Base-by-base conservation (phyloP, 2,888 invertebrate species). In the Drosophila kambysellisi region DNA sequence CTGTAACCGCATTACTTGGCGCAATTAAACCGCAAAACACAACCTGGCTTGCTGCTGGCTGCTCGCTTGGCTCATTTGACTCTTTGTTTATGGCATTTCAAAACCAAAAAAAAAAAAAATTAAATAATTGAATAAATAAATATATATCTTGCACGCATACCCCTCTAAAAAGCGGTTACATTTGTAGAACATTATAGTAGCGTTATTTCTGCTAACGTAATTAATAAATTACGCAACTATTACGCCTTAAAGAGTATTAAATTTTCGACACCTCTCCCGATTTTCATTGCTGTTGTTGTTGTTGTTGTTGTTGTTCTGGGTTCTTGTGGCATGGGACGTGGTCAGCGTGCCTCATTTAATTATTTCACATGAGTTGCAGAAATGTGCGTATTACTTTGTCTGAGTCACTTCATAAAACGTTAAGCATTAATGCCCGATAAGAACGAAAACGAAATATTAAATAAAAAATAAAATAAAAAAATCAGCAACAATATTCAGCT, bases 1-100 rank as follows among this genome's bases (percentile, higher is more conserved):
- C 58, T 57, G 70, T 63, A 79, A 81, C 87, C 89, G 74, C 84
- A 83, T 79, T 88, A 85, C 85, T 85, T 85, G 88, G 84, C 84
- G 77, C 89, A 87, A 85, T 89, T 89, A 83, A 85, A 79, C 85
- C 85, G 53, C 85, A 89, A 81, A 77, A 74, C 75, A 67, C 53
- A 67, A 71, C 73, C 71, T 70, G 71, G 53, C 71, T 39, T 35
- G 50, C 17, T 58, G 62, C 65, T 58, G 50, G n/a, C 39, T 50
- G 46, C 39, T 57, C 59, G 39, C 51, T 59, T 54, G 30, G 33
- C 60, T 54, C 12, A 41, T 69, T 80, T 68, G 43, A 64, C 62
- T 67, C 48, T 67, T 71, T 46, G 60, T 61, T 64, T 52, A 56
- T 62, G 54, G 57, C 48, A 79, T 70, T 79, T 63, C 41, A 41